phyloP scores from a whole-genome alignment of 2,888 invertebrate genomes.

The Linyphia triangularis region DNA sequence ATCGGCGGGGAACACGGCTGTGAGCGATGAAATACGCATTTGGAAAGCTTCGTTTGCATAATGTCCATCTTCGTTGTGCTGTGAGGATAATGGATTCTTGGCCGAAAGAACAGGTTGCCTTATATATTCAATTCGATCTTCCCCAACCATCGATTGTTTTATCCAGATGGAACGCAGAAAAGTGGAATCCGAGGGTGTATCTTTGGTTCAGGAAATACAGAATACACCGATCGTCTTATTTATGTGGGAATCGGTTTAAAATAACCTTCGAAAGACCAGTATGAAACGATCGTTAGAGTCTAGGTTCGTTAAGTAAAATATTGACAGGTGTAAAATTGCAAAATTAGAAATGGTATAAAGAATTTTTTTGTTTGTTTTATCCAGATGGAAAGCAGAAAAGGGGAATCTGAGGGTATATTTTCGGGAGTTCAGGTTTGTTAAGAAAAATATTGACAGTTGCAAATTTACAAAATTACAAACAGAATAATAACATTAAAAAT shows the following conservation, averaged over 20 bases:
- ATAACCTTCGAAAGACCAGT: not conserved
- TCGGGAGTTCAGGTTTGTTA: no score
- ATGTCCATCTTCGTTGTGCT: conserved; percentile 53
- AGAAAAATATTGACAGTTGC: no score
- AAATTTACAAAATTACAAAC: no score
- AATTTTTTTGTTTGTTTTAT: conserved; percentile 33
- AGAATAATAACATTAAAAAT: no score
- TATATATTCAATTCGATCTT: conserved; percentile 66
- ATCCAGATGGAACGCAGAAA: conserved; percentile 49
- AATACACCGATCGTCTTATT: not conserved
- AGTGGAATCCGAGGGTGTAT: conserved; percentile 20
- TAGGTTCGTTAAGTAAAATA: not conserved
- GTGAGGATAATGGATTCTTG: conserved; percentile 59
- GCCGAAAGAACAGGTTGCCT: conserved; percentile 58
- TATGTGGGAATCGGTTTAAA: not conserved
- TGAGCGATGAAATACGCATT: conserved; percentile 71
- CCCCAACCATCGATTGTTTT: conserved; percentile 46
- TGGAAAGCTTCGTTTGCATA: conserved; percentile 72
- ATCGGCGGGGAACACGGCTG: conserved; percentile 65
- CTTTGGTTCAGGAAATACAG: no score
- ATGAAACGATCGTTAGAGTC: not conserved
- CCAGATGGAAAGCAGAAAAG: conserved; percentile 55
- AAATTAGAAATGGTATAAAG: not conserved
- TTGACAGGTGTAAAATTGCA: not conserved
- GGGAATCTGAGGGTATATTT: conserved; percentile 12